Evolutionary conservation across 1,140 invertebrate genomes (phyloP).

Genomic region (Bombus impatiens): DNA sequence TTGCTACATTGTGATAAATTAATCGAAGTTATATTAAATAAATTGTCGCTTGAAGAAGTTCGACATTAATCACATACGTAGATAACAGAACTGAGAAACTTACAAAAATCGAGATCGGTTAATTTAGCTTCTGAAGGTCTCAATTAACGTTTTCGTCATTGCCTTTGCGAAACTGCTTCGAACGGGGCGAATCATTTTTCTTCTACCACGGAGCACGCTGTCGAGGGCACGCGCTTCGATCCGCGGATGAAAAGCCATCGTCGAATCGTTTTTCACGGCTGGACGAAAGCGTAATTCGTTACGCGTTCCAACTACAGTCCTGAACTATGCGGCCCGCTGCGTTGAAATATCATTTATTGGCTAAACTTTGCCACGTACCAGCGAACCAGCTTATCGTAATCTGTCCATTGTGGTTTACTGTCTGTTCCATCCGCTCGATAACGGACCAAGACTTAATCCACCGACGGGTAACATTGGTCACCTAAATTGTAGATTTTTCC

Average conservation of each 20-base stretch:
- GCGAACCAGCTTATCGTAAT: conserved; percentile 31
- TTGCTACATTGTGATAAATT: no score
- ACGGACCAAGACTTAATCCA: conserved; percentile 1
- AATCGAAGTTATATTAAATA: no score
- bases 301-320: neutral
- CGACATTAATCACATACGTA: no score
- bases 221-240: neutral
- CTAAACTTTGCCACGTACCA: conserved; percentile 11
- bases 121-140: no score
- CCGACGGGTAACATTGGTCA: neutral
- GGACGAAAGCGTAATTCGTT: conserved; percentile 10
- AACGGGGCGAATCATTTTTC: neutral
- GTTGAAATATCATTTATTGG: conserved; percentile 43
- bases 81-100: no score
- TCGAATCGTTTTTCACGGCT: conserved; percentile 28
- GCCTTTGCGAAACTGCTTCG: no score
- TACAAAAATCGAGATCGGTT: no score
- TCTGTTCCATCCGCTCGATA: neutral
- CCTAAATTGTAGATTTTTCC: conserved; percentile 9
- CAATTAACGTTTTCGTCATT: no score
- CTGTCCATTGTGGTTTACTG: conserved; percentile 11
- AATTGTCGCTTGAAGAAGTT: no score
- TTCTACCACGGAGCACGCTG: neutral
- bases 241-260: conserved; percentile 12
- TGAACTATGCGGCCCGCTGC: neutral